Conservation (phyloP, 2,797 vertebrate genomes). For the Eutrigla gurnardus region DNA sequence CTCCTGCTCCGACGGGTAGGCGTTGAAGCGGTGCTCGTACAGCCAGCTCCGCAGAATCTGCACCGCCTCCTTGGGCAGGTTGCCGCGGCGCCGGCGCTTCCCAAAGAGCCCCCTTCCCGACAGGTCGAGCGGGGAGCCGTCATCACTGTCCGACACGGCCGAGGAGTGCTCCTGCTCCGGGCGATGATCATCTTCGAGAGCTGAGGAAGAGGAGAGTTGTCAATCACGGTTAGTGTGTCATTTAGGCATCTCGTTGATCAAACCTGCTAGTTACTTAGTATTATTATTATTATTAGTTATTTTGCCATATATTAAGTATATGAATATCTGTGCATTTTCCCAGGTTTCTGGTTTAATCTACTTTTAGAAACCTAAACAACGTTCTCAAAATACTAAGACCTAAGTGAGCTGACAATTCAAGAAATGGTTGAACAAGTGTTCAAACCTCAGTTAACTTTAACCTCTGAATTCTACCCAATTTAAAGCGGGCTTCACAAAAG, state of each 20-base stretch:
- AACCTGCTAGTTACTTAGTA: neutral
- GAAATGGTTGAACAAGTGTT: conserved; percentile 12
- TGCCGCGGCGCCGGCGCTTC: conserved; percentile 94
- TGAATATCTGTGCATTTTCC: neutral
- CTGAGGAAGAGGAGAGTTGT: conserved; percentile 67
- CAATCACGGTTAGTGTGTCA: neutral
- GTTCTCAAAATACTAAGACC: no score
- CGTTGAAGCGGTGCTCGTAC: conserved; percentile 95
- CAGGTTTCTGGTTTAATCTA: neutral
- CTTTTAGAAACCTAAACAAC: neutral
- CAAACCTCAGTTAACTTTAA: conserved; percentile 10
- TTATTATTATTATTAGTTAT: no score
- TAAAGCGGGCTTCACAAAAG: neutral
- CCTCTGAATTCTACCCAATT: neutral
- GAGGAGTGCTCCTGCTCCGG: conserved; percentile 81
- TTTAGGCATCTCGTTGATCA: neutral
- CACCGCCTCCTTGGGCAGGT: conserved; percentile 96
- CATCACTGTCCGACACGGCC: conserved; percentile 91
- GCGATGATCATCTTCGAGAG: conserved; percentile 77
- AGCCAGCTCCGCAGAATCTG: conserved; percentile 96
- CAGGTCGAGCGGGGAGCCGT: conserved; percentile 87
- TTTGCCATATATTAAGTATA: neutral
- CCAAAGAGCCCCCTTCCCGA: conserved; percentile 79
- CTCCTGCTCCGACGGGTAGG: conserved; percentile 97
- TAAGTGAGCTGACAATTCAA: no score